Evolutionary conservation across 1,140 invertebrate species (phyloP).

Genomic region (Brachionus plicatilis): DNA sequence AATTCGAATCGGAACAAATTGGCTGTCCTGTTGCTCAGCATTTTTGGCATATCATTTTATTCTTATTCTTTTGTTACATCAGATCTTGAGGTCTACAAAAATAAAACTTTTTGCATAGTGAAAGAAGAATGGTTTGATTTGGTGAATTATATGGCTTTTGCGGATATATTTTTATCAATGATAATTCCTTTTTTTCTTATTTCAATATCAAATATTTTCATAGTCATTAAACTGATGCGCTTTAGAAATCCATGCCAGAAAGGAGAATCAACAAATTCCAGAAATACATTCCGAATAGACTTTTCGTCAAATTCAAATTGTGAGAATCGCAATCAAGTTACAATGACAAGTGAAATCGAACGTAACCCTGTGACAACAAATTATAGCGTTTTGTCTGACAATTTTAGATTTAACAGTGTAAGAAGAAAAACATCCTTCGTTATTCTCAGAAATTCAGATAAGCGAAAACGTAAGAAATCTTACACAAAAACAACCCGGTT

Average conservation of each 20-base stretch:
- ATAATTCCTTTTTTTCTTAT: conserved; percentile 16
- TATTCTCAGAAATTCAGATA: neutral
- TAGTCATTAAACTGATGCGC: neutral
- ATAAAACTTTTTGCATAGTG: neutral
- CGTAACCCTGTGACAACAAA: neutral
- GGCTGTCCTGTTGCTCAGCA: conserved; percentile 41
- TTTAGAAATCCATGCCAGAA: conserved; percentile 12
- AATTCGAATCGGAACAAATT: conserved; percentile 44
- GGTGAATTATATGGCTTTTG: conserved; percentile 7
- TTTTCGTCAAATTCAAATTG: neutral
- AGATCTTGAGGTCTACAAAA: conserved; percentile 36
- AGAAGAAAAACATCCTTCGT: neutral
- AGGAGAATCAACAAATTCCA: neutral
- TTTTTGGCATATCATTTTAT: conserved; percentile 45
- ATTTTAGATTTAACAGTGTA: neutral
- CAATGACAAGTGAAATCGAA: neutral
- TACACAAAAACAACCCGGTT: conserved; percentile 47
- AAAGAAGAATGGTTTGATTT: conserved; percentile 5
- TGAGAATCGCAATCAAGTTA: neutral
- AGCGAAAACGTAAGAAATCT: neutral
- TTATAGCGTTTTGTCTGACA: neutral
- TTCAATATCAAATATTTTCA: neutral
- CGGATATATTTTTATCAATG: neutral
- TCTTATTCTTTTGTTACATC: conserved; percentile 45
- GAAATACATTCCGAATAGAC: neutral